Conservation (phyloP, 2,797 vertebrate species). For the Fratercula arctica region DNA sequence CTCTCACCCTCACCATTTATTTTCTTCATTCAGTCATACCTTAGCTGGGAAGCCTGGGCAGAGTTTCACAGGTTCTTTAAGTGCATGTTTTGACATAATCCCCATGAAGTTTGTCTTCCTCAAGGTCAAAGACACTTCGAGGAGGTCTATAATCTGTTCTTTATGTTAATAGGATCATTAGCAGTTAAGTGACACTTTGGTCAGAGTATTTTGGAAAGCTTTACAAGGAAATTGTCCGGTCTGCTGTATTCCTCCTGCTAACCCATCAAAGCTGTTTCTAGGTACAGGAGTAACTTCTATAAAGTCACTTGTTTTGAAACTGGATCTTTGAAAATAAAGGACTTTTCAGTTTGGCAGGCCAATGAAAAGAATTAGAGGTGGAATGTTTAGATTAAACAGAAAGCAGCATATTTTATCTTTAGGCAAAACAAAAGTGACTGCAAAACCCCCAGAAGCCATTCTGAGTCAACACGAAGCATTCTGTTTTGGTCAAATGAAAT, state of each 20-base stretch:
- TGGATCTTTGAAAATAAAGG: conserved; percentile 18
- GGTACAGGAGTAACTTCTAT: background rate
- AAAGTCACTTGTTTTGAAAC: background rate
- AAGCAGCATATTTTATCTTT: conserved; percentile 56
- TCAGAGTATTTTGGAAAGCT: background rate
- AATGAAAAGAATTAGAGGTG: conserved; percentile 14
- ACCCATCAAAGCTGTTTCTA: background rate
- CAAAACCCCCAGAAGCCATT: conserved; percentile 33
- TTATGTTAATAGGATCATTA: background rate
- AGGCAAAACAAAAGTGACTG: conserved; percentile 56
- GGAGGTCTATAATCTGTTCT: background rate
- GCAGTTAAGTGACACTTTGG: background rate
- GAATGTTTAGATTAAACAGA: conserved; percentile 53
- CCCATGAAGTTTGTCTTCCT: background rate
- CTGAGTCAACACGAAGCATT: conserved; percentile 52
- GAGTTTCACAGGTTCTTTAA: background rate
- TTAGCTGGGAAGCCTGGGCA: background rate
- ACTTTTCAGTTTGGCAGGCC: background rate
- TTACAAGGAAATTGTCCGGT: background rate
- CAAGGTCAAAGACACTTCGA: background rate
- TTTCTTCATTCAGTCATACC: background rate
- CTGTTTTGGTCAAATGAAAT: conserved; percentile 54
- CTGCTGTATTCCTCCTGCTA: background rate
- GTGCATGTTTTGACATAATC: background rate
- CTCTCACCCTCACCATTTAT: background rate